Evolutionary conservation across 2,797 vertebrate species (phyloP), one percentile per base, ranked within the genome.

Genomic region (Xiphophorus birchmanni): DNA sequence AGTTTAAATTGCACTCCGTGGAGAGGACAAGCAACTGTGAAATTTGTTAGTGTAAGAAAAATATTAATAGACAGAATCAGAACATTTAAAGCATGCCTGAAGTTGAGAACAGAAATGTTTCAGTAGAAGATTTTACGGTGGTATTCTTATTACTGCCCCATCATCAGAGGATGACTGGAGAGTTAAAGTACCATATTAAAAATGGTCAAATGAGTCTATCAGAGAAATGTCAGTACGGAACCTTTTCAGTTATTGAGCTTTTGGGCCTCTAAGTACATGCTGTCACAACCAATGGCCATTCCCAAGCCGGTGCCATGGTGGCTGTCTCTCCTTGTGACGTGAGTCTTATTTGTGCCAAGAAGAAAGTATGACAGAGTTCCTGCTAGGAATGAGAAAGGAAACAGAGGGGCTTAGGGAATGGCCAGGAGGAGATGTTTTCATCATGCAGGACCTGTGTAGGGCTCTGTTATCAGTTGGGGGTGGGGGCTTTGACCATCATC

Each of bases 391-490:
- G 35, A 23, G 18, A 37, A 10, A 9, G 8, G 37, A 65, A 67
- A 67, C 35, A 40, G 10, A 37, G 35, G 1, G 1, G 35, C 29
- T 32, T 35, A 29, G 56, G n/a, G 56, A 58, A 58, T 26, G 52
- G 23, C 52, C 52, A 29, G 26, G 26, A 58, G 29, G 56, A 56
- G 10, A 56, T 56, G 54, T n/a, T 54, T n/a, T 17, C 58, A 17
- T 63, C 6, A 71, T 79, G 71, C 42, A 32, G 26, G 3, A 17
- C 15, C 47, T 69, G 63, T 42, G 42, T 67, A 37, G 45, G 50
- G 32, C 32, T 77, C 47, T 10, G 18, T 76, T 86, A 81, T 84
- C 76, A 47, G 13, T 0, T 1, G 71, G 65, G 15, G 4, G 47
- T 17, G 45, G 52, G 63, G 42, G 40, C 45, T 76, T 44, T 1